Evolutionary conservation across 2,797 vertebrate genomes (phyloP).

Genomic region (Peromyscus eremicus): DNA sequence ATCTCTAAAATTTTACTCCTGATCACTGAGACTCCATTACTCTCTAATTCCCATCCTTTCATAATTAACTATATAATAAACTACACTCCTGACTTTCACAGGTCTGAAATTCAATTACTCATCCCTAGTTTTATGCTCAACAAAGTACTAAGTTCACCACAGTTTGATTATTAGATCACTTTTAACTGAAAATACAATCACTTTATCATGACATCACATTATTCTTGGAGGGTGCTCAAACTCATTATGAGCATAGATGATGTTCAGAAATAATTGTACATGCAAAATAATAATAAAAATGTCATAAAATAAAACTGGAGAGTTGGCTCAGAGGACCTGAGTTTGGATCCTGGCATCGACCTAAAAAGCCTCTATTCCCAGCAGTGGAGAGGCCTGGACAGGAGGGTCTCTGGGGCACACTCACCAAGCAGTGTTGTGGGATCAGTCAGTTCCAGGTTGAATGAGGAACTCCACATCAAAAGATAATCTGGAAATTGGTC

Average conservation of each 20-base stretch:
- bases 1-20: slow-evolving; percentile 27
- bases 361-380: neutral
- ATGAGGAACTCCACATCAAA: neutral
- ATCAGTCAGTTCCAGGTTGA: neutral
- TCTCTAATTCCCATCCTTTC: neutral
- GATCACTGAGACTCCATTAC: neutral
- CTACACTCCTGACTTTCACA: neutral
- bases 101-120: slow-evolving; percentile 13
- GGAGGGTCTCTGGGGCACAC: neutral
- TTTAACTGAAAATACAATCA: slow-evolving; percentile 38
- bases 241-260: neutral
- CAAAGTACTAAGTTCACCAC: neutral
- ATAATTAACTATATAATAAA: neutral
- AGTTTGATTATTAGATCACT: slow-evolving; percentile 14
- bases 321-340: neutral
- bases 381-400: neutral
- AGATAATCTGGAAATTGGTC: neutral
- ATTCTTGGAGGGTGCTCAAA: slow-evolving; percentile 47
- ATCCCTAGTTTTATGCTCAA: neutral
- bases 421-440: neutral
- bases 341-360: neutral
- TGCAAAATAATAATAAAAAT: neutral
- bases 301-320: neutral
- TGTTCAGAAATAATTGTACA: slow-evolving; percentile 46
- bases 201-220: neutral